These are phyloP conservation scores for Drosophila varians DNA, from an alignment of 1,140 invertebrate species.

Conservation along the genomic window DNA sequence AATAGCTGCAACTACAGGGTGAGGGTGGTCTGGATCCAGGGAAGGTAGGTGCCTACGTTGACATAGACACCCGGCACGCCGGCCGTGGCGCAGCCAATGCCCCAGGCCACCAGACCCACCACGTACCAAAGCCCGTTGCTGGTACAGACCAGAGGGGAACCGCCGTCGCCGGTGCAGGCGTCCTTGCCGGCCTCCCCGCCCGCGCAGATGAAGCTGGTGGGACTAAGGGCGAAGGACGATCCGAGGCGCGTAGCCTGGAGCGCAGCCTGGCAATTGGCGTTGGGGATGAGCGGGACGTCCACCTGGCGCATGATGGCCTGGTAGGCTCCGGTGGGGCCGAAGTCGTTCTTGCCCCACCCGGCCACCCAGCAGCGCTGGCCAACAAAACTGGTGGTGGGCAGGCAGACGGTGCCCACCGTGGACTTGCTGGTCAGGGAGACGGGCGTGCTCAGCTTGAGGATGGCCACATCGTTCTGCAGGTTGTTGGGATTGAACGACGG, in stretches of 20 bases:
- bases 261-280: constrained; percentile 86
- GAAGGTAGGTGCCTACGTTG: constrained; percentile 86
- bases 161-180: constrained; percentile 91
- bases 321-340: constrained; percentile 87
- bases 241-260: constrained; percentile 88
- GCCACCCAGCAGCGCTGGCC: constrained; percentile 89
- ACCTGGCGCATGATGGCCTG: constrained; percentile 89
- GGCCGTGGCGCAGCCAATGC: constrained; percentile 87
- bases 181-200: constrained; percentile 91
- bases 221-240: constrained; percentile 86
- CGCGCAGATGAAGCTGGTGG: constrained; percentile 89
- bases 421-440: constrained; percentile 86
- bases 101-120: constrained; percentile 90
- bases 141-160: constrained; percentile 89
- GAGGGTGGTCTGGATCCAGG: constrained; percentile 86
- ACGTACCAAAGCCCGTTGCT: constrained; percentile 85
- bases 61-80: constrained; percentile 89
- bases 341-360: constrained; percentile 93
- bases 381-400: constrained; percentile 86
- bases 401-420: constrained; percentile 89
- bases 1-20: constrained; percentile 27
- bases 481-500: constrained; percentile 87
- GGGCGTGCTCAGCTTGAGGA: constrained; percentile 86
- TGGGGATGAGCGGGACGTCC: constrained; percentile 88
- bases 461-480: constrained; percentile 88